phyloP scores from a whole-genome alignment of 2,113 vertebrate species.

The Odocoileus hemionus region DNA sequence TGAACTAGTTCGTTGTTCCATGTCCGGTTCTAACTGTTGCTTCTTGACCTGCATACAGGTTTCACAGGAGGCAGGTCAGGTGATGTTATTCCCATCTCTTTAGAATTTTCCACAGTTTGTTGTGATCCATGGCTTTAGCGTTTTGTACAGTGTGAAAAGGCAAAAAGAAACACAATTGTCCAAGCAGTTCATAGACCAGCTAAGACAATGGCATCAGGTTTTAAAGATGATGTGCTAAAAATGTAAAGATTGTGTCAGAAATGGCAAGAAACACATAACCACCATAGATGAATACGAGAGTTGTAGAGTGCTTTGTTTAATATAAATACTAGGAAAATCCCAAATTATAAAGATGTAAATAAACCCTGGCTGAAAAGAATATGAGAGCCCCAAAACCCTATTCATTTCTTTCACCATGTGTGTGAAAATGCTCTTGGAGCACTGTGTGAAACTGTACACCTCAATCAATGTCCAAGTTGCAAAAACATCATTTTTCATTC shows the following conservation, averaged over 20 bases:
- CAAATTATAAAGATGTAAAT: neutral
- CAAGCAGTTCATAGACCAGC: neutral
- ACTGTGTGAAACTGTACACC: neutral
- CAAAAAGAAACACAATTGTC: neutral
- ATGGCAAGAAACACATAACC: neutral
- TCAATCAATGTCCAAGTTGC: neutral
- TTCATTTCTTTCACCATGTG: neutral
- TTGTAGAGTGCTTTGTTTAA: neutral
- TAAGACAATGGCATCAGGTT: neutral
- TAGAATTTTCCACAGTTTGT: neutral
- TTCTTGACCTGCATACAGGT: neutral
- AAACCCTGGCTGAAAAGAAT: neutral
- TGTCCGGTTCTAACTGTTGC: neutral
- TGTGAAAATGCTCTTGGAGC: neutral
- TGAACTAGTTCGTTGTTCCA: neutral
- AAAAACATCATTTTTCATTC: neutral
- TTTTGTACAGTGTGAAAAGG: neutral
- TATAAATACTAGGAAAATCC: neutral
- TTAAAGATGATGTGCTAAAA: neutral
- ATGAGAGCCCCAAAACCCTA: neutral
- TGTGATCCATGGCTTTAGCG: neutral
- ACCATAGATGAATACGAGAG: neutral
- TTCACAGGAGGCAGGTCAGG: neutral
- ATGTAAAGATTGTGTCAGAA: neutral
- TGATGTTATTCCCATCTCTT: neutral